Percentiles rank a stretch among this genome's conserved stretches.
Conservation (phyloP, 2,113 vertebrate genomes). For the Varanus salvator region DNA sequence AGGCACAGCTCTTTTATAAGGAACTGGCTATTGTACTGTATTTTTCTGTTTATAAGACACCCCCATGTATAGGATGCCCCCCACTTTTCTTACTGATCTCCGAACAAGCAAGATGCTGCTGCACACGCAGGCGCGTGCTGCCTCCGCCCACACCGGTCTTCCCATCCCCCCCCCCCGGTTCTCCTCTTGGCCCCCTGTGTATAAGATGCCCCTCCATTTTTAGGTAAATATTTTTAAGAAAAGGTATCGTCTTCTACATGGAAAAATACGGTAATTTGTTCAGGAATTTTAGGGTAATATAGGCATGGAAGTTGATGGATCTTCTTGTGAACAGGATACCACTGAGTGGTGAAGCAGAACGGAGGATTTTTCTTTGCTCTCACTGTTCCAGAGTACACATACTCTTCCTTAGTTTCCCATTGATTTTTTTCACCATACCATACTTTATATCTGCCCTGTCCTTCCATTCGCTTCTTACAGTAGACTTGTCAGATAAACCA, state of each 20-base stretch:
- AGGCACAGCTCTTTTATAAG: neutral
- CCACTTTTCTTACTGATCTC: no score
- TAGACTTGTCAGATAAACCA: neutral
- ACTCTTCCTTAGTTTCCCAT: neutral
- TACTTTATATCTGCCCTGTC: neutral
- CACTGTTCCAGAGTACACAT: neutral
- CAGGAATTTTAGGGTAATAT: neutral
- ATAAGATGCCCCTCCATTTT: no score
- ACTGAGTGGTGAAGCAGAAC: neutral
- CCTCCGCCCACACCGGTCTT: no score
- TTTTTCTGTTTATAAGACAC: no score
- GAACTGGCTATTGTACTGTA: neutral
- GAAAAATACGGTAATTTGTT: neutral
- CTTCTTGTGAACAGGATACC: neutral
- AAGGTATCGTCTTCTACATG: no score
- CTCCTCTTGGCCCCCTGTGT: no score
- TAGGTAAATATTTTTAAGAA: no score
- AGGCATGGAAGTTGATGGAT: no score
- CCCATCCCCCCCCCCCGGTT: no score
- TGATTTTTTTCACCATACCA: neutral
- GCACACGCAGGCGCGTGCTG: no score
- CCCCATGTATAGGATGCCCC: no score
- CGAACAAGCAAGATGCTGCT: no score
- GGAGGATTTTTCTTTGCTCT: neutral
- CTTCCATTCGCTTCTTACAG: neutral